Evolutionary conservation across 2,888 invertebrate genomes (phyloP), one percentile per base, ranked within the genome.

Genomic region (Lepidocyrtinus sp.): DNA sequence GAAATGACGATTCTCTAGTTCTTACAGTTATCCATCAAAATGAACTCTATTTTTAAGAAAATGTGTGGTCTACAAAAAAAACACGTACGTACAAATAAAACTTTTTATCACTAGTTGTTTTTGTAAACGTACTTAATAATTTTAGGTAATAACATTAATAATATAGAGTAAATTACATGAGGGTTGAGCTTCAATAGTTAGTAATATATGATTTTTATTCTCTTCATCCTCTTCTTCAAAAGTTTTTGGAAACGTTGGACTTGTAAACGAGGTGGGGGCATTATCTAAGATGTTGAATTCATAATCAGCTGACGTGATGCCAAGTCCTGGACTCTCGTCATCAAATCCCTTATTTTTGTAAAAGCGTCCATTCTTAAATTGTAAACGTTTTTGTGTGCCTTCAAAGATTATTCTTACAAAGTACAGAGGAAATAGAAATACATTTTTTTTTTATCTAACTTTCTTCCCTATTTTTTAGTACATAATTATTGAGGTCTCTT

Each of bases 151-250:
- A 36, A 36, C 12, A 36, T 36, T 50, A 63, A 65, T 59, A 65
- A 75, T 75, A 68, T 75, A 75, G 75, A 75, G 75, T 75, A 75
- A 75, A 75, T 81, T 81, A 81, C 81, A 81, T 72, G 81, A 81
- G 81, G 81, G 81, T 81, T 81, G 81, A 81, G 81, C 81, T 81
- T 81, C 77, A 78, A 65, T 77, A 76, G 36, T 36, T 36, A 36
- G 36, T 36, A 36, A 36, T n/a, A 65, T 77, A 71, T 78, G 77
- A 78, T 78, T 78, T 68, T 7, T 50, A 46, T 25, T 45, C 17
- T 64, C 17, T 63, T 36, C 72, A 46, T 62, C 72, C 64, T 21
- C n/a, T 36, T 22, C 12, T 50, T 22, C 19, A 7, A 19, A n/a
- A n/a, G n/a, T n/a, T n/a, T n/a, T n/a, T n/a, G n/a, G n/a, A n/a